phyloP scores from a whole-genome alignment of 2,113 vertebrate genomes.

The Tretioscincus oriximinensis region DNA sequence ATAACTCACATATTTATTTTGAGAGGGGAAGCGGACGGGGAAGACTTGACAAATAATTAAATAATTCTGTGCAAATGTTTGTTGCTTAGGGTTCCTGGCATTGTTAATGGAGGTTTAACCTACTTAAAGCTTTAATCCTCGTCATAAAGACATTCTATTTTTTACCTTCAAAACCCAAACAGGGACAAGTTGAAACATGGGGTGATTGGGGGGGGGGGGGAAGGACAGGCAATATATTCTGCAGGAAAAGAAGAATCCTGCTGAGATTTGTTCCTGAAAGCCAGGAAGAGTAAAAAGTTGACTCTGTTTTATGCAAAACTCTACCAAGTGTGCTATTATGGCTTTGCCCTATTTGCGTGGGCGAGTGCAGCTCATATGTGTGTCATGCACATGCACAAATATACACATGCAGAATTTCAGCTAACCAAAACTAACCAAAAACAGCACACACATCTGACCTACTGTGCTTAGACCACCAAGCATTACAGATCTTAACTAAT shows the following conservation, averaged over 20 bases:
- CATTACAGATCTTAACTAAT: constrained; percentile 46
- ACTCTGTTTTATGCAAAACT: constrained; percentile 1
- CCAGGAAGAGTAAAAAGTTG: background rate
- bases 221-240: background rate
- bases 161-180: background rate
- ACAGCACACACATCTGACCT: background rate
- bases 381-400: background rate
- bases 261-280: background rate
- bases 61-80: constrained; percentile 32
- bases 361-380: too few species aligned
- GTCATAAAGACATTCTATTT: constrained; percentile 53
- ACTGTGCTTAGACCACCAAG: constrained; percentile 44
- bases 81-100: constrained; percentile 47
- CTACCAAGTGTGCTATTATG: background rate
- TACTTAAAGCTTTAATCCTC: constrained; percentile 55
- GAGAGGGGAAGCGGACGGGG: constrained; percentile 20
- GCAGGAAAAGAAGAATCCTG: background rate
- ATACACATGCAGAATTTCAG: background rate
- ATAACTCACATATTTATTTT: constrained; percentile 53
- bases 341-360: too few species aligned
- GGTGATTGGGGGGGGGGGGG: background rate
- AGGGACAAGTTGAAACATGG: background rate
- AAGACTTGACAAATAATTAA: constrained; percentile 44
- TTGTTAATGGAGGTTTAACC: constrained; percentile 62
- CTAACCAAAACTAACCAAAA: constrained; percentile 33